Conservation (phyloP, 2,888 invertebrate genomes). For the Drosophila colorata region DNA sequence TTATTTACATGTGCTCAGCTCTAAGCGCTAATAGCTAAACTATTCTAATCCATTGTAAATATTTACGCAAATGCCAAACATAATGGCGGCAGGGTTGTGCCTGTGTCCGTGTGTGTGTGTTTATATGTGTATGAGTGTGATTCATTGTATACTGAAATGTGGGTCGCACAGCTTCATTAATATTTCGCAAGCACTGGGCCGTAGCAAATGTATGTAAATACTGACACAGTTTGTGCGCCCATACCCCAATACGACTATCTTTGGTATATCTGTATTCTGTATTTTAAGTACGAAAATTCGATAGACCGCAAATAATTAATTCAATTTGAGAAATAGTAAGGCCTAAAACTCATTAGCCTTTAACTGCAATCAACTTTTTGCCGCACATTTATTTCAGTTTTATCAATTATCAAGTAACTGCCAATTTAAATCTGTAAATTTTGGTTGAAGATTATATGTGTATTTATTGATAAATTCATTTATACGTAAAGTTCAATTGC, state of each 20-base stretch:
- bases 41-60: constrained; percentile 69
- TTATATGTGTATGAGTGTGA: neutral
- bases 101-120: constrained; percentile 1
- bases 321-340: constrained; percentile 33
- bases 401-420: constrained; percentile 16
- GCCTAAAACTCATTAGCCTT: constrained; percentile 23
- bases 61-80: constrained; percentile 49
- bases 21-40: constrained; percentile 64
- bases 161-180: constrained; percentile 59
- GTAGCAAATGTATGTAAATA: constrained; percentile 42
- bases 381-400: constrained; percentile 5
- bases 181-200: constrained; percentile 35
- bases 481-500: neutral
- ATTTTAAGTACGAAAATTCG: constrained; percentile 6
- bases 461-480: neutral
- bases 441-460: neutral
- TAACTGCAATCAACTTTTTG: constrained; percentile 33
- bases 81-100: constrained; percentile 23
- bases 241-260: neutral
- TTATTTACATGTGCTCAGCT: constrained; percentile 67
- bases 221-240: constrained; percentile 38
- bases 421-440: constrained; percentile 23
- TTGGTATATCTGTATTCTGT: constrained; percentile 1
- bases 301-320: constrained; percentile 54
- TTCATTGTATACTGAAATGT: constrained; percentile 30